Evolutionary conservation across 2,113 vertebrate genomes (phyloP), one percentile per base, ranked within the genome.

Genomic region (Genyomyrus donnyi): DNA sequence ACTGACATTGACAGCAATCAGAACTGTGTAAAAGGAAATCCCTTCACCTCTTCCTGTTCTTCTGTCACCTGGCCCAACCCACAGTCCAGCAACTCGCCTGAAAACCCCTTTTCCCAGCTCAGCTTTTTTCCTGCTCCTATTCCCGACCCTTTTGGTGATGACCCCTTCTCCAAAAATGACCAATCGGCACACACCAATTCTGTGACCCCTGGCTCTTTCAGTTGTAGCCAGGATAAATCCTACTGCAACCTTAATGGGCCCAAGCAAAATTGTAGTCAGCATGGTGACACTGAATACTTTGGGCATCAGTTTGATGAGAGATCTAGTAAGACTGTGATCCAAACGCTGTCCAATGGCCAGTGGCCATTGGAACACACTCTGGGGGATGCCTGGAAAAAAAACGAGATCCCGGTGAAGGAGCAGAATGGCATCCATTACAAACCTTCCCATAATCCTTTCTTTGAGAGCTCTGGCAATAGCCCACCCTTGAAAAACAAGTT

Each of bases 1-100:
- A 95, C 96, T 96, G 97, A 98, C 96, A 96, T 98, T 96, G 97
- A 98, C 95, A 95, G 95, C 96, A 98, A 97, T 97, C 97, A 98
- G 93, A 96, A 97, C 94, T 97, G 96, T 96, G 93, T 96, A 95
- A 97, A 97, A 96, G 97, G 96, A 94, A 96, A 95, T 93, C 95
- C 97, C 91, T 96, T 97, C 95, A 94, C 95, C 94, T 93, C 95
- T 92, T 94, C 96, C 90, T 94, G 92, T 92, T 94, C 94, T 92
- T 91, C 93, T 88, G 94, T 97, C 93, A 95, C 92, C 91, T 95
- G 95, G 94, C 94, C 94, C 93, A 96, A 95, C 92, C 92, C 95
- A 88, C 96, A 96, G 92, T 93, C 94, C 90, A 89, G 9, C 91
- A 93, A 96, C 93, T 94, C 94, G 91, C 93, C 96, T 96, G 96